Evolutionary conservation across 2,797 vertebrate species (phyloP).

Genomic region (Darevskia mixta): DNA sequence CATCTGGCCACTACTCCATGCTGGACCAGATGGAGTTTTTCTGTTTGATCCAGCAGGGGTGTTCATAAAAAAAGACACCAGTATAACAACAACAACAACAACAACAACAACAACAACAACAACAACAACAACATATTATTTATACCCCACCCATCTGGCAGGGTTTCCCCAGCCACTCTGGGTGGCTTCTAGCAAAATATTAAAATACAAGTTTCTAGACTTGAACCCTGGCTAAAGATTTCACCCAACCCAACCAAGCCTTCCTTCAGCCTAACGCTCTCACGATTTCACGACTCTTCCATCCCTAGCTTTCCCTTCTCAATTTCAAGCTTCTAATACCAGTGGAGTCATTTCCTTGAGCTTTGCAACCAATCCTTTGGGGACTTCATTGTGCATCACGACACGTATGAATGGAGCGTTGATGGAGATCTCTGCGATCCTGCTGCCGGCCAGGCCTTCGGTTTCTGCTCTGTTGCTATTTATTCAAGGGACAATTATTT

Average conservation of each 20-base stretch:
- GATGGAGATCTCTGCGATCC: neutral
- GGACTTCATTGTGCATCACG: accelerated
- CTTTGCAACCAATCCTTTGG: neutral
- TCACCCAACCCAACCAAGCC: no score
- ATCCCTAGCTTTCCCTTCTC: no score
- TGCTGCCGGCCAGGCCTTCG: neutral
- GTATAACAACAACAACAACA: no score
- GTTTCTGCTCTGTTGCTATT: neutral
- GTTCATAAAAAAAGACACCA: neutral
- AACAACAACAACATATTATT: no score
- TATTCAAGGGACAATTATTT: neutral
- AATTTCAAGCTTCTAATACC: neutral
- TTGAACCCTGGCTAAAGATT: neutral
- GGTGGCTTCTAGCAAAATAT: no score
- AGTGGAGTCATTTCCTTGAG: neutral
- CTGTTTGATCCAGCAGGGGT: neutral
- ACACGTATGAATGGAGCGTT: slow-evolving; percentile 5
- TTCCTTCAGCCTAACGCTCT: neutral
- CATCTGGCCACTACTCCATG: neutral
- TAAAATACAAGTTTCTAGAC: neutral
- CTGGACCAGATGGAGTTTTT: neutral
- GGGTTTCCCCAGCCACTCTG: no score
- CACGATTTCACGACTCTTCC: neutral
- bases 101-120: no score
- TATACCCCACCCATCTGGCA: no score